Base-by-base conservation (phyloP, 2,113 vertebrate species). In the Datnioides undecimradiatus region DNA sequence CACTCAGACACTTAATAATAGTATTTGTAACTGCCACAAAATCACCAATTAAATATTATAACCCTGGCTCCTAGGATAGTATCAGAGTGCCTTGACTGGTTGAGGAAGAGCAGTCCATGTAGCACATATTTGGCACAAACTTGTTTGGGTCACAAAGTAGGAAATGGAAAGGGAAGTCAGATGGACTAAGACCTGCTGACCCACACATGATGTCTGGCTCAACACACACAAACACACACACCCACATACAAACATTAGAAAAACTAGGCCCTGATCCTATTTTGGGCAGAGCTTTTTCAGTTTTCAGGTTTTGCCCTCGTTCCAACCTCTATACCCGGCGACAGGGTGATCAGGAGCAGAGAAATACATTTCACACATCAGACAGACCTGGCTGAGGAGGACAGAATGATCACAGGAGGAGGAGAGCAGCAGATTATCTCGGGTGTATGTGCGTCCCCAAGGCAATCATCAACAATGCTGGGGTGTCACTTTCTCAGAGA, bases 131-230 rank as follows among this genome's bases (percentile, higher is more conserved):
- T 54, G 62, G 38, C 43, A 49, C 31, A 67, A 66, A 76, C 27
- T 48, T 57, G 54, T 51, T 64, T 45, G 49, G 40, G 49, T 67
- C 63, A 59, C 48, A 79, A 66, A 67, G 9, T 65, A 91, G 87
- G 79, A 90, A 88, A 70, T 29, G 29, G 48, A 52, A 55, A 55
- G 55, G 17, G 72, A 82, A 77, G 80, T 91, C 88, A 91, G 79
- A 85, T 78, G 76, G 78, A 74, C 55, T 0, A 7, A 34, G 73
- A 81, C 84, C 87, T 88, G 76, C 82, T 88, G 89, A 91, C 88
- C 81, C 71, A 70, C 74, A 80, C 85, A 67, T 86, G 70, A 82
- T 2, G 9, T 38, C 64, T 79, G 60, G 2, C 52, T 54, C 58
- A 36, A 23, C 57, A 67, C 49, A 65, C 59, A 40, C 48, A 65